Percentiles rank a stretch among this genome's conserved stretches.
Evolutionary conservation across 2,888 invertebrate genomes (phyloP).

Genomic region (Hemistola chrysoprasaria): DNA sequence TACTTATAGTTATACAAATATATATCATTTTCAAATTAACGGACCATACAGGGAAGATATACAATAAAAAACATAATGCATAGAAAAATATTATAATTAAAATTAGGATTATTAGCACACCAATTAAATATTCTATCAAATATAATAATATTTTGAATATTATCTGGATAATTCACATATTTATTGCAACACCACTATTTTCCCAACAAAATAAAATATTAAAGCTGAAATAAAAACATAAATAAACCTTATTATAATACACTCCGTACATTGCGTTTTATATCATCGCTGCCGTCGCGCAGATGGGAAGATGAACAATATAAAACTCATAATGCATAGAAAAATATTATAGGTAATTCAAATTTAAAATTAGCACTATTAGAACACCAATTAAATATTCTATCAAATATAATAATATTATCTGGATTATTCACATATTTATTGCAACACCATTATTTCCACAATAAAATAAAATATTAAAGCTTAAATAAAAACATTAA

Average conservation of each 20-base stretch:
- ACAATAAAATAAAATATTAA: too few species aligned
- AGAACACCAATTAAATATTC: slow-evolving; percentile 12
- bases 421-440: background rate
- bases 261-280: too few species aligned
- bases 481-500: too few species aligned
- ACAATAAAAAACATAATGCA: slow-evolving; percentile 51
- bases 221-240: too few species aligned
- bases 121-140: slow-evolving; percentile 10
- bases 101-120: slow-evolving; percentile 16
- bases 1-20: too few species aligned
- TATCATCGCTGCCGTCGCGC: too few species aligned
- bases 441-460: background rate
- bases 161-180: slow-evolving; percentile 2
- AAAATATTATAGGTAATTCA: slow-evolving; percentile 55
- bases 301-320: slow-evolving; percentile 70
- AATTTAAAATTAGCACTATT: slow-evolving; percentile 18
- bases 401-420: slow-evolving; percentile 6
- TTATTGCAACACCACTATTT: background rate
- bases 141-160: slow-evolving; percentile 6
- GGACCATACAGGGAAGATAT: slow-evolving; percentile 60
- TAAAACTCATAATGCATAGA: slow-evolving; percentile 47
- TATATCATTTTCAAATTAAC: background rate
- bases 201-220: too few species aligned
- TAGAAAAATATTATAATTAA: slow-evolving; percentile 56
- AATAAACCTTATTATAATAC: too few species aligned